These are phyloP conservation scores for Eilema caniola DNA, from an alignment of 2,888 invertebrate species.

Conservation along the genomic window DNA sequence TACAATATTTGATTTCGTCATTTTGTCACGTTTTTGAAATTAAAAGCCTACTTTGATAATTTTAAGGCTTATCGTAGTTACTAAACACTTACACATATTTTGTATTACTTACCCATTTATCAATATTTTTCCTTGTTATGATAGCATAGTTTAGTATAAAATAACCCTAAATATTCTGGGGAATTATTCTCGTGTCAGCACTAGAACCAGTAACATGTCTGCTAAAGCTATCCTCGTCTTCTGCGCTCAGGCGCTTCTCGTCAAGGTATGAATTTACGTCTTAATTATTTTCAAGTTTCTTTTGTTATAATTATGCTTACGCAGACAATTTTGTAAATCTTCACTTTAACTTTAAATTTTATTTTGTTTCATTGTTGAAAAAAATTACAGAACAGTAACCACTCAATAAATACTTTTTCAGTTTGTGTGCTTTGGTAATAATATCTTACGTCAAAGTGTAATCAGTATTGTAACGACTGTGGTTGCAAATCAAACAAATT, in stretches of 20 bases:
- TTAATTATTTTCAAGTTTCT: no score
- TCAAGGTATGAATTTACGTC: constrained; percentile 19
- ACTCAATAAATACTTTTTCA: no score
- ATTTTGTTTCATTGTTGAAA: no score
- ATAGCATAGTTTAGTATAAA: constrained; percentile 3
- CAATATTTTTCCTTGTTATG: constrained; percentile 3
- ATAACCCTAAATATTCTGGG: neutral
- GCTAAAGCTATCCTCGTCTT: constrained; percentile 51
- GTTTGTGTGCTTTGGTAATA: no score
- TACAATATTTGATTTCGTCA: neutral
- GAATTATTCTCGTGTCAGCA: constrained; percentile 25
- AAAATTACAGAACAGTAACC: no score
- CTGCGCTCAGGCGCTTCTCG: constrained; percentile 51
- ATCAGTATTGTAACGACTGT: constrained; percentile 24
- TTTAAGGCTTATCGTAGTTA: neutral
- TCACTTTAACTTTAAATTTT: no score
- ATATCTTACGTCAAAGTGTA: no score
- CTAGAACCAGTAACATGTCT: constrained; percentile 49
- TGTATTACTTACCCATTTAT: neutral
- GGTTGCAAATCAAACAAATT: no score
- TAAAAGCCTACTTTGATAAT: neutral
- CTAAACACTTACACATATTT: neutral
- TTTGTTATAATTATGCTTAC: no score
- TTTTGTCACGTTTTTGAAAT: neutral
- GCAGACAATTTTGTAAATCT: no score